Percentiles rank a stretch among this genome's conserved stretches.
phyloP scores from a whole-genome alignment of 1,140 invertebrate species.

The Panonychus citri region DNA sequence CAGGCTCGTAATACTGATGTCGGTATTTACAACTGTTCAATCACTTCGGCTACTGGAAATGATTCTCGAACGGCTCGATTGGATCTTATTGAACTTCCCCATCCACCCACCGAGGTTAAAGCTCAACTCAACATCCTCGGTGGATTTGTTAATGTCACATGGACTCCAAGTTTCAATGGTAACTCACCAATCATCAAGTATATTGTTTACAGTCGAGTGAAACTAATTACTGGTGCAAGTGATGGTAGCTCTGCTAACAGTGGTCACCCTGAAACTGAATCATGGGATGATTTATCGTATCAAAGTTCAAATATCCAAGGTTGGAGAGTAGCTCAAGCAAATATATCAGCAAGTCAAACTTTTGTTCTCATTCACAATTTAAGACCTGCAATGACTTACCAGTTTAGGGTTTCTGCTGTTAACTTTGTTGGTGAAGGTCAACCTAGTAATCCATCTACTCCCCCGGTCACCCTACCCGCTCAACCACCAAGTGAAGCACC shows the following conservation, averaged over 20 bases:
- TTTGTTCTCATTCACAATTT: slow-evolving; percentile 59
- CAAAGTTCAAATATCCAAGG: slow-evolving; percentile 22
- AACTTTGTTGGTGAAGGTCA: slow-evolving; percentile 49
- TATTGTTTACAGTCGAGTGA: slow-evolving; percentile 58
- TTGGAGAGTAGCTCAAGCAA: slow-evolving; percentile 57
- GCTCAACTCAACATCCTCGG: slow-evolving; percentile 33
- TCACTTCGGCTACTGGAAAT: slow-evolving; percentile 65
- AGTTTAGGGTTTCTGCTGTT: slow-evolving; percentile 80
- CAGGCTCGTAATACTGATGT: slow-evolving; percentile 28
- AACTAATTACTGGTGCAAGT: neutral
- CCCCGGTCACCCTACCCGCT: slow-evolving; percentile 10
- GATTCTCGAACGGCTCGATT: slow-evolving; percentile 59
- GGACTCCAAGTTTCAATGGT: slow-evolving; percentile 86
- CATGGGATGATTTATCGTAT: neutral
- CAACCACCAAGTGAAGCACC: slow-evolving; percentile 61
- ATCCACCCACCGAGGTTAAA: slow-evolving; percentile 59
- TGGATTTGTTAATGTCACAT: slow-evolving; percentile 56
- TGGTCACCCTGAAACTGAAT: neutral
- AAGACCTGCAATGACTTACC: slow-evolving; percentile 78
- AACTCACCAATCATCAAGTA: slow-evolving; percentile 83
- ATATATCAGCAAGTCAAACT: slow-evolving; percentile 50
- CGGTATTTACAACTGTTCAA: slow-evolving; percentile 32
- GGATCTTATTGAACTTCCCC: slow-evolving; percentile 78
- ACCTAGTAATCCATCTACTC: neutral
- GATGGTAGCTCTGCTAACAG: too few relatives aligned